Evolutionary conservation across 1,140 invertebrate genomes (phyloP), one percentile per base, ranked within the genome.

Genomic region (Diachasmimorpha longicaudata): DNA sequence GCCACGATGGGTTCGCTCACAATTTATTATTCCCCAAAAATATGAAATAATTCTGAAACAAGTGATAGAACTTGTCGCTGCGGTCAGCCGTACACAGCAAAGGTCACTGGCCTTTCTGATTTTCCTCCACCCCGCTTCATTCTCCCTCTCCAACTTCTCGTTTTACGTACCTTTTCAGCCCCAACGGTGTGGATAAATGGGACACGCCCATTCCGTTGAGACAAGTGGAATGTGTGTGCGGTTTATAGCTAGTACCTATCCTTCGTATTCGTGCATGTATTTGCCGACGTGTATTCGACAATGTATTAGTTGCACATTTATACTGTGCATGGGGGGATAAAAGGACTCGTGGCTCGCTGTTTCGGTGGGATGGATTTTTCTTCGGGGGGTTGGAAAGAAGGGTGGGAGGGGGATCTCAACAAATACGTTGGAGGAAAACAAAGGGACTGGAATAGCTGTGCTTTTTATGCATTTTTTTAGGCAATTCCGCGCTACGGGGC

Each of bases 141-240:
- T 39, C 44, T 55, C 75, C 73, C 70, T 23, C 21, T 39, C 44
- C 63, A 48, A 36, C 21, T 25, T 25, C n/a, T 74, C 48, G 31
- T 31, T 67, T 31, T 37, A 14, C n/a, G 44, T 48, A 44, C 21
- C 73, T 68, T 37, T 68, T 39, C 31, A 68, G 16, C 66, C 66
- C 66, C 36, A 37, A 68, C 66, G 76, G 78, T 73, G 48, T 66
- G 70, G 74, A 80, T 80, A 80, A 80, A 80, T 80, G 79, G 78
- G 75, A 78, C 76, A 77, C 74, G 70, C 76, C 78, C 74, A 58
- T 44, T 66, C 68, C 58, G 70, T 72, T 71, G 70, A 71, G 69
- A 72, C 75, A 76, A 72, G 58, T 46, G 55, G 48, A 70, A 72
- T 39, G 69, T 68, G 66, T 68, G 66, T 39, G 36, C 36, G 66